Evolutionary conservation across 2,888 invertebrate genomes (phyloP), one percentile per base, ranked within the genome.

Genomic region (Cephus runcator): DNA sequence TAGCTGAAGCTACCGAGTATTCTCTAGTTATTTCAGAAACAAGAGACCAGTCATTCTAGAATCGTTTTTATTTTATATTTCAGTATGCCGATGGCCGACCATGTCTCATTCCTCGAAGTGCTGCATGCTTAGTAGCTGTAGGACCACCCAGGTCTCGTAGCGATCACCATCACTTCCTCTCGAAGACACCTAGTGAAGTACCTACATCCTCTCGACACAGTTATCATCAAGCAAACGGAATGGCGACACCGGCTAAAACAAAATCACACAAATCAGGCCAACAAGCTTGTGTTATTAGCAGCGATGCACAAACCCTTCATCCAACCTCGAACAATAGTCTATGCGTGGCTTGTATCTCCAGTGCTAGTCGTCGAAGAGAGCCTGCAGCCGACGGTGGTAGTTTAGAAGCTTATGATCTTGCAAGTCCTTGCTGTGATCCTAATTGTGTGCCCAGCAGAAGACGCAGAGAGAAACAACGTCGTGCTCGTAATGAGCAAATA

Each of bases 401-500:
- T 86, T 92, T 97, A 77, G 97, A 97, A 89, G 97, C 97, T 4
- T 97, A 97, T 85, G 97, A 97, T 89, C 92, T 97, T 75, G 97
- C 97, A 0, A 96, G 96, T 88, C 96, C 97, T 0, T 97, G 97
- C 88, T 97, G 97, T 90, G 96, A 97, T 90, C 96, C 97, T 0
- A 96, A 96, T 84, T 97, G 97, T 88, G 96, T 97, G 75, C 97
- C 97, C 4, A 94, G 94, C 77, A 92, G 84, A 88, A 92, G 90
- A 76, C 91, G 94, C 36, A 92, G 93, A 34, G 94, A 94, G 83
- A 93, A 94, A 85, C 94, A 94, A 83, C 93, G 94, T 75, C 83
- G 90, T n/a, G 85, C 87, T 1, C 85, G 90, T 68, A 91, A 88
- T 83, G 91, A 88, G 79, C 91, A 89, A 87, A 87, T 85, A 81